Percentiles rank a stretch among this genome's conserved stretches.
Evolutionary conservation across 2,888 invertebrate species (phyloP).

Genomic region (Tetrapedia diversipes): DNA sequence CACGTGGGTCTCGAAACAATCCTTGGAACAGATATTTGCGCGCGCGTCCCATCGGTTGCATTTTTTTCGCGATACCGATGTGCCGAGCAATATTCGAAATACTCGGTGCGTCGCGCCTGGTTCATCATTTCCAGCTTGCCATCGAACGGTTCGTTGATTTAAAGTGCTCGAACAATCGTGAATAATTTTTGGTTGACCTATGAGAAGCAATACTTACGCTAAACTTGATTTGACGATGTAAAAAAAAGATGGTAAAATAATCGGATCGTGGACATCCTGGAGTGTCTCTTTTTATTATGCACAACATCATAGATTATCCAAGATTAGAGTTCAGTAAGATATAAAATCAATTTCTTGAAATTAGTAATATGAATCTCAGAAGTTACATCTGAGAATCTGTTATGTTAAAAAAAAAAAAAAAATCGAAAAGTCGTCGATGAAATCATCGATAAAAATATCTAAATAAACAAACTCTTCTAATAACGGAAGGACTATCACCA

Average conservation of each 20-base stretch:
- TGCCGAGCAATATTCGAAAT: neutral
- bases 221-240: neutral
- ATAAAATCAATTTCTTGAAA: too few relatives aligned
- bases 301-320: neutral
- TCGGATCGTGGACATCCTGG: neutral
- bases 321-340: too few relatives aligned
- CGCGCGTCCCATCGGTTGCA: neutral
- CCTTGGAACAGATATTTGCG: conserved; percentile 32
- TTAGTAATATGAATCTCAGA: too few relatives aligned
- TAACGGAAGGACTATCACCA: neutral
- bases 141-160: conserved; percentile 6
- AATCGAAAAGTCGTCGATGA: too few relatives aligned
- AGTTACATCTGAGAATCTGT: too few relatives aligned
- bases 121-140: conserved; percentile 17
- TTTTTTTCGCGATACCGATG: neutral
- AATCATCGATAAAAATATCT: neutral
- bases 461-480: neutral
- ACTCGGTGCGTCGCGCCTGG: neutral
- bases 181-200: conserved; percentile 1
- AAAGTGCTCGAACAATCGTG: neutral
- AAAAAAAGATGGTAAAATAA: neutral
- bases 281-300: neutral
- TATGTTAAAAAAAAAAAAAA: too few relatives aligned
- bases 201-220: neutral
- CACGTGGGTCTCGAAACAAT: conserved; percentile 23